These are phyloP conservation scores for Microtus oregoni DNA, from an alignment of 2,113 vertebrate species.

Conservation along the genomic window DNA sequence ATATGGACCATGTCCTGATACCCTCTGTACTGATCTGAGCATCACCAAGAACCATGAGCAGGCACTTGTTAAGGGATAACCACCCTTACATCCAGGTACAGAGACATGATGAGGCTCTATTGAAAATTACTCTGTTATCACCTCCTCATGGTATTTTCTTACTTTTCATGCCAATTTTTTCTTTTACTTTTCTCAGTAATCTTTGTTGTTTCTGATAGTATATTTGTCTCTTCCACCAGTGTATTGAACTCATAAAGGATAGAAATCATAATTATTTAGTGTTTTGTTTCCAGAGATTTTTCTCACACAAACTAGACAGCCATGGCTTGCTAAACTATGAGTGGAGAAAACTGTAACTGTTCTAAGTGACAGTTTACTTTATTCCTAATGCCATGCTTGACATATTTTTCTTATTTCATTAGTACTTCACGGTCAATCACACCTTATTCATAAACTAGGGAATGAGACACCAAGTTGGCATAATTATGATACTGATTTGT, in stretches of 20 bases:
- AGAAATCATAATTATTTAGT: not conserved
- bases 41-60: not conserved
- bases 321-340: not conserved
- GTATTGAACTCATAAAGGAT: not conserved
- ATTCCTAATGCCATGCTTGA: not conserved
- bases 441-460: not conserved
- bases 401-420: not conserved
- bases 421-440: not conserved
- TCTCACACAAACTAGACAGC: not conserved
- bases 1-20: not conserved
- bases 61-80: not conserved
- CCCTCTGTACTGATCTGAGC: not conserved
- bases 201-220: not conserved
- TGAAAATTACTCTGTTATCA: not conserved
- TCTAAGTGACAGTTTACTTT: not conserved
- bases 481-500: not conserved
- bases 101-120: not conserved
- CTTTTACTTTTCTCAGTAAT: not conserved
- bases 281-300: not conserved
- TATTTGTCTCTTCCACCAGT: not conserved
- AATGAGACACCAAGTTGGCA: not conserved
- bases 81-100: not conserved
- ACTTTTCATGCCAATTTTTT: not conserved
- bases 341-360: not conserved
- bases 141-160: not conserved